These are phyloP conservation scores for Chelmon rostratus DNA, from an alignment of 2,797 vertebrate species.

Conservation along the genomic window DNA sequence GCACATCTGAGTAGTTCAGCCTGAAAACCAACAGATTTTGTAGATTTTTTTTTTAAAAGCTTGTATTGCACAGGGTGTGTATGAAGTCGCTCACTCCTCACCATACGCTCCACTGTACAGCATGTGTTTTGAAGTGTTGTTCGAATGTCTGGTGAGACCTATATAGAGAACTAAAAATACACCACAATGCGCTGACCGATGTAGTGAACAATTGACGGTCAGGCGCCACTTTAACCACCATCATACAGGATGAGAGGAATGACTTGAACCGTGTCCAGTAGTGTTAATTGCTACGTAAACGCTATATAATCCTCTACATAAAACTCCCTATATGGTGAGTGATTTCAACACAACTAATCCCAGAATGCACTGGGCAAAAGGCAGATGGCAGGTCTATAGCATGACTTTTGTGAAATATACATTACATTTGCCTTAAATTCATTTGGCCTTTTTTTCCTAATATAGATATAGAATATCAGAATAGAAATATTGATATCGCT, in stretches of 20 bases:
- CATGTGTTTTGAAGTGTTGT: background rate
- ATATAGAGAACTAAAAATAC: conserved; percentile 6
- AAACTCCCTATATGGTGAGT: background rate
- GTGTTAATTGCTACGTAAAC: background rate
- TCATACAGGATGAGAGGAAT: background rate
- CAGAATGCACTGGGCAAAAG: background rate
- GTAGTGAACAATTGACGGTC: background rate
- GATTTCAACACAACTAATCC: background rate
- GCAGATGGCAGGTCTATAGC: background rate
- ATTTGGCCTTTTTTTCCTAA: background rate
- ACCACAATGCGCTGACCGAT: background rate
- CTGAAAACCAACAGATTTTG: background rate
- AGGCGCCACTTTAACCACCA: background rate
- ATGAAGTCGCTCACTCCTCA: background rate
- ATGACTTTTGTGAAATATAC: background rate
- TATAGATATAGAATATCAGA: no score
- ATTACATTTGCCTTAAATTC: background rate
- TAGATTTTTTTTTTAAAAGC: background rate
- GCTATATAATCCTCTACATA: background rate
- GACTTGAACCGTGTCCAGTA: background rate
- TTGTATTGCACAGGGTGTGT: background rate
- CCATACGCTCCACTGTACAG: background rate
- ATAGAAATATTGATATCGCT: no score
- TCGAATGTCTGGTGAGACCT: background rate
- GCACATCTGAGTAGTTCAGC: conserved; percentile 10